Evolutionary conservation across 2,113 vertebrate species (phyloP).

Genomic region (Microcebus tavaratra): DNA sequence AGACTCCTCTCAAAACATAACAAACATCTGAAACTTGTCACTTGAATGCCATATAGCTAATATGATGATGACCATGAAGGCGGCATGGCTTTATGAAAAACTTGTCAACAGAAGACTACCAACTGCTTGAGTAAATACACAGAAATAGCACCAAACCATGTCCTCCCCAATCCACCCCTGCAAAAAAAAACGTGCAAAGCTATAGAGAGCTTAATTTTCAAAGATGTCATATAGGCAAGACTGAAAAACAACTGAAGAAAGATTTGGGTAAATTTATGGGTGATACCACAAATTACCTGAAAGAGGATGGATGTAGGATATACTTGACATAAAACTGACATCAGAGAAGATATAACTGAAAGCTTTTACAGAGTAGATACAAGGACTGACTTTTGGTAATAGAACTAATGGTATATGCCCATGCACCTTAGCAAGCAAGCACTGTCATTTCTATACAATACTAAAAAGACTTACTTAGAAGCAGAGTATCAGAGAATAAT

Average conservation of each 20-base stretch:
- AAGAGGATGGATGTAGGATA: neutral
- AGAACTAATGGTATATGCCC: neutral
- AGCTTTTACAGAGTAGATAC: neutral
- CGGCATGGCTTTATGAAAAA: neutral
- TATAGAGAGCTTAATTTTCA: neutral
- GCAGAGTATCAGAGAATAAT: neutral
- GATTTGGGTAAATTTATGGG: neutral
- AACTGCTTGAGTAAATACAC: neutral
- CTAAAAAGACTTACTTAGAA: neutral
- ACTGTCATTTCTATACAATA: neutral
- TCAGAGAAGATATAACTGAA: neutral
- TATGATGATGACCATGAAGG: neutral
- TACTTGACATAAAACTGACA: neutral
- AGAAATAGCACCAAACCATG: neutral
- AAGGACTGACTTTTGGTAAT: neutral
- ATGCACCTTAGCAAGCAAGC: neutral
- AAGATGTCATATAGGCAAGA: neutral
- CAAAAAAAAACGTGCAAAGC: neutral
- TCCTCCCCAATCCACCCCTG: neutral
- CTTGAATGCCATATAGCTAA: neutral
- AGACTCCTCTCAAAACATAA: constrained; percentile 10
- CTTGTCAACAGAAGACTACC: neutral
- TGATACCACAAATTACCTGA: neutral
- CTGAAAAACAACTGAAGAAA: neutral
- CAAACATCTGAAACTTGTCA: neutral